Conservation (phyloP, 1,140 invertebrate species). For the Sarcophaga peregrina region DNA sequence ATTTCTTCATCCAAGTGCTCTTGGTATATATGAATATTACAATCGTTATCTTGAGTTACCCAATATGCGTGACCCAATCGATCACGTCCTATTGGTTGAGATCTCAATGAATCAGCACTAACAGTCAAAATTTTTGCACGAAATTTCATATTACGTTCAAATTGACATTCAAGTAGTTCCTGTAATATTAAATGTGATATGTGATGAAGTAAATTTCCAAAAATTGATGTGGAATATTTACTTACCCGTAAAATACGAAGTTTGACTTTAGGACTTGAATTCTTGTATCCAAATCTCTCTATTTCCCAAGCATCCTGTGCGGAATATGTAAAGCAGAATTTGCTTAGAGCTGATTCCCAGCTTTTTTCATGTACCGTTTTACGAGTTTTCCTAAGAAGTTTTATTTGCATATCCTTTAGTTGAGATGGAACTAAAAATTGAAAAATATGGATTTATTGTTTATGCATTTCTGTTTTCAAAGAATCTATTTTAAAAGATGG, state of each 20-base stretch:
- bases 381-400: conserved; percentile 86
- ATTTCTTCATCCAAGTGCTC: conserved; percentile 96
- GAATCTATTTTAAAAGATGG: neutral
- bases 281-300: conserved; percentile 95
- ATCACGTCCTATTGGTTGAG: conserved; percentile 90
- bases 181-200: conserved; percentile 66
- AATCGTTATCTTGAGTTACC: conserved; percentile 89
- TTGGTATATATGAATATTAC: conserved; percentile 90
- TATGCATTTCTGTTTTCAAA: neutral
- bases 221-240: neutral
- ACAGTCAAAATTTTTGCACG: conserved; percentile 90
- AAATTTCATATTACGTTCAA: conserved; percentile 93
- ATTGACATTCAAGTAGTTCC: conserved; percentile 92
- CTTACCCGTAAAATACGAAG: conserved; percentile 85
- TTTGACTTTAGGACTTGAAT: conserved; percentile 88
- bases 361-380: conserved; percentile 86
- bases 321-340: conserved; percentile 88
- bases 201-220: neutral
- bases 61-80: conserved; percentile 91
- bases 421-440: conserved; percentile 79
- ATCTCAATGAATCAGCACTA: conserved; percentile 80
- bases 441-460: neutral
- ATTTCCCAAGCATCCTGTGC: conserved; percentile 96
- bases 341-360: conserved; percentile 91
- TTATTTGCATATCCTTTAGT: conserved; percentile 87